Evolutionary conservation across 2,113 vertebrate genomes (phyloP).

Genomic region (Phylloscopus whistleri): DNA sequence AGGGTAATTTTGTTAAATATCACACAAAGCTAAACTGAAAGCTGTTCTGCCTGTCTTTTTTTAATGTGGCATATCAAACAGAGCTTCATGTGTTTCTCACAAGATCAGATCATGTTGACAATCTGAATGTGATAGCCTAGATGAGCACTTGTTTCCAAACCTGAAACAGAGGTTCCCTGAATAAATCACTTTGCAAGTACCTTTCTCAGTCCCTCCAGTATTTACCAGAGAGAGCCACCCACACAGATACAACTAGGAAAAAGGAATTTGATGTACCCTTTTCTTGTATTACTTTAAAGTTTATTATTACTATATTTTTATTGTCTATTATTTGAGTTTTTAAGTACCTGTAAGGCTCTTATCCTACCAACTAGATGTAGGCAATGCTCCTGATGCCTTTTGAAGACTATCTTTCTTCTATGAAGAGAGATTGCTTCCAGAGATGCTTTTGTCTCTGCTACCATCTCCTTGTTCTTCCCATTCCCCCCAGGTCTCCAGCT

Average conservation of each 20-base stretch:
- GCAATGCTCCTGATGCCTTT: not conserved
- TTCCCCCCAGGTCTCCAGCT: not conserved
- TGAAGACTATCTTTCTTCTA: not conserved
- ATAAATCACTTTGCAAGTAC: not conserved
- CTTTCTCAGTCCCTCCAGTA: not conserved
- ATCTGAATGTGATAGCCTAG: not conserved
- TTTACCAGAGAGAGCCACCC: not conserved
- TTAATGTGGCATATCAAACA: not conserved
- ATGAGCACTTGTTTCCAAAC: not conserved
- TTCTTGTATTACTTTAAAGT: not conserved
- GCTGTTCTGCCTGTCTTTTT: not conserved
- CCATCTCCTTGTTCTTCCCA: not conserved
- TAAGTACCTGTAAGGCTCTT: not conserved
- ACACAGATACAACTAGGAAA: not conserved
- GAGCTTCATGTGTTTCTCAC: not conserved
- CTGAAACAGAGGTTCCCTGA: not conserved
- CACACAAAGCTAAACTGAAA: constrained; percentile 1
- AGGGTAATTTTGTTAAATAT: constrained; percentile 12
- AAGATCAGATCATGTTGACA: not conserved
- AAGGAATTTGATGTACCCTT: not conserved
- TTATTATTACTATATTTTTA: not conserved
- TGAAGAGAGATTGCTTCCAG: not conserved
- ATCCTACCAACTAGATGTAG: not conserved
- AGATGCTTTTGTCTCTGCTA: not conserved
- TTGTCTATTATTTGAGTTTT: not conserved